Evolutionary conservation across 2,888 invertebrate genomes (phyloP), one percentile per base, ranked within the genome.

Genomic region (Eugnorisma glareosa): DNA sequence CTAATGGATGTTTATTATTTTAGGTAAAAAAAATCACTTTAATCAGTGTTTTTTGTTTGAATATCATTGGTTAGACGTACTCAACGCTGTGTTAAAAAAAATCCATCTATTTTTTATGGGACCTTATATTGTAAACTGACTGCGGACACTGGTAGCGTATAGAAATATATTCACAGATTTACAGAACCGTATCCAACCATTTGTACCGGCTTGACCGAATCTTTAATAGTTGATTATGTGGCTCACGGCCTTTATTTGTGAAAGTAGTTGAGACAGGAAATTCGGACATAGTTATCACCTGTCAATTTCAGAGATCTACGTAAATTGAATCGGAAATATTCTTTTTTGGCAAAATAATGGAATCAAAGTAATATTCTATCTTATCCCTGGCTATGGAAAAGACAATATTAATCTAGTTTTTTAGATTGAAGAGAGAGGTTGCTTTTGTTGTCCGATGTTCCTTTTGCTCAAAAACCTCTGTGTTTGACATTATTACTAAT

Each of bases 401-500:
- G 8, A 68, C 31, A 68, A 35, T 15, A 1, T 10, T 40, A 35
- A 69, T 35, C 10, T 63, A 24, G 1, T 51, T n/a, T 77, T 37
- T 28, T 0, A 64, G 1, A 51, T 28, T 37, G 45, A 59, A 61
- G 35, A 31, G 1, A 10, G 31, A 21, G 28, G 54, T 24, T 2
- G 5, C 24, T 45, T 59, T 43, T 73, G 43, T 54, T 72, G 37
- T 31, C 57, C 4, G 13, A 28, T 35, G 8, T 57, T 35, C 48
- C 24, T 3, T 57, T 21, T n/a, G 4, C 35, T 15, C 37, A 31
- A 48, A 31, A 64, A 64, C 64, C 3, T 64, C 64, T 64, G 54
- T 64, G 0, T 57, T 75, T 68, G 54, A 66, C 45, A 43, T 61
- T 35, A n/a, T 43, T 43, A 40, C 21, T 48, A 77, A 21, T 37